A percentile compares a stretch with the other conserved stretches of the same genome.
These are phyloP conservation scores for Pediacus dermestoides DNA, from an alignment of 2,888 invertebrate genomes.

Conservation along the genomic window DNA sequence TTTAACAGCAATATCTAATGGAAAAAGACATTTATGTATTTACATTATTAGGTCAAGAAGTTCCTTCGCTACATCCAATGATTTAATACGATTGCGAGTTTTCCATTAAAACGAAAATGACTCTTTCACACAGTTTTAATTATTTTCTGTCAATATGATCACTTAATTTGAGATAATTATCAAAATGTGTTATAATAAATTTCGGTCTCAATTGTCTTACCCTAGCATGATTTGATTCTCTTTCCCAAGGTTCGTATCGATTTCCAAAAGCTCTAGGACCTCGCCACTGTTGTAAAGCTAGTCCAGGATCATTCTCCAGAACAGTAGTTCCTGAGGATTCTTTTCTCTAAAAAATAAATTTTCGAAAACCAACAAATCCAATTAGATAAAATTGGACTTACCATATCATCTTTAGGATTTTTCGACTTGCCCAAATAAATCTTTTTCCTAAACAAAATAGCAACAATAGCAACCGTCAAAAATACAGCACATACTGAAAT, in stretches of 20 bases:
- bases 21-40: too few species aligned
- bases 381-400: constrained; percentile 49
- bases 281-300: constrained; percentile 75
- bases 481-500: constrained; percentile 68
- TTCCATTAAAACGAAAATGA: too few species aligned
- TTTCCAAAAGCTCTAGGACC: constrained; percentile 77
- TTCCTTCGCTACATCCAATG: too few species aligned
- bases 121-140: too few species aligned
- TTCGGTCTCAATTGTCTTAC: too few species aligned
- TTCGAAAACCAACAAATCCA: too few species aligned
- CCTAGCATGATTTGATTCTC: constrained; percentile 53
- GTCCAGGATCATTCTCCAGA: constrained; percentile 62
- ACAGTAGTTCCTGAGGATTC: constrained; percentile 62
- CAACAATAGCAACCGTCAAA: constrained; percentile 62
- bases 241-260: constrained; percentile 79
- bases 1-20: too few species aligned
- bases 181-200: too few species aligned
- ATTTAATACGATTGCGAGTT: too few species aligned
- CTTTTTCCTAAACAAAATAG: constrained; percentile 68
- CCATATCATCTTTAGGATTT: constrained; percentile 71
- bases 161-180: too few species aligned
- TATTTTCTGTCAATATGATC: too few species aligned
- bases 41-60: too few species aligned
- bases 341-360: constrained; percentile 58
- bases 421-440: constrained; percentile 64